A percentile compares a stretch with the other conserved stretches of the same genome.
Conservation (phyloP, 1,140 invertebrate genomes). For the Reticulitermes speratus region DNA sequence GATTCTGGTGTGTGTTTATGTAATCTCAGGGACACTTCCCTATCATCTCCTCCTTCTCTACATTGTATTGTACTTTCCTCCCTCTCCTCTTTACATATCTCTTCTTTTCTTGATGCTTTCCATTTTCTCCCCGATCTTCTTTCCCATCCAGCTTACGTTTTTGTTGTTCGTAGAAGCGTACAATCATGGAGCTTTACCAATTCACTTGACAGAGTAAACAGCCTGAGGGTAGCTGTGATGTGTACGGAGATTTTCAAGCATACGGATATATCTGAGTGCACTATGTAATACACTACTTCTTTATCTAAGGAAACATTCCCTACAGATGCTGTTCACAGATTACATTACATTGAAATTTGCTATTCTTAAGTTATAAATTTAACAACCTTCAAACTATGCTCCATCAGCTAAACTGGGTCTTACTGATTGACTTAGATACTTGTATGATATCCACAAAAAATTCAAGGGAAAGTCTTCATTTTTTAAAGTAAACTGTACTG, state of each 20-base stretch:
- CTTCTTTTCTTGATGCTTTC: neutral
- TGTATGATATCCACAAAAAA: no score
- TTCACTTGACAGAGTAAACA: conserved; percentile 16
- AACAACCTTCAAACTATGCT: no score
- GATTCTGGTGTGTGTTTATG: neutral
- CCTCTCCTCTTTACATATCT: neutral
- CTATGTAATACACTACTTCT: no score
- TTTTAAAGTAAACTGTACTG: no score
- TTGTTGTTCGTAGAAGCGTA: neutral
- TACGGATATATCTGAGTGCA: no score
- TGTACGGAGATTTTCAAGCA: neutral
- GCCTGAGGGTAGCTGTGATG: neutral
- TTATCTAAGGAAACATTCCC: no score
- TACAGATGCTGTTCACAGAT: no score
- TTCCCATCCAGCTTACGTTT: neutral
- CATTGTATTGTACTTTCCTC: neutral
- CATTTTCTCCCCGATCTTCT: neutral
- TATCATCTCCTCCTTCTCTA: neutral
- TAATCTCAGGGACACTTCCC: neutral
- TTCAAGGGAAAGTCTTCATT: no score
- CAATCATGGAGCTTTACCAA: neutral
- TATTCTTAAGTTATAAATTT: no score
- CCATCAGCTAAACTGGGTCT: no score
- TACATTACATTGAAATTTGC: no score
- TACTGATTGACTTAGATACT: no score